These are phyloP conservation scores for Limnodromus scolopaceus DNA, from an alignment of 2,797 vertebrate genomes.

Conservation along the genomic window DNA sequence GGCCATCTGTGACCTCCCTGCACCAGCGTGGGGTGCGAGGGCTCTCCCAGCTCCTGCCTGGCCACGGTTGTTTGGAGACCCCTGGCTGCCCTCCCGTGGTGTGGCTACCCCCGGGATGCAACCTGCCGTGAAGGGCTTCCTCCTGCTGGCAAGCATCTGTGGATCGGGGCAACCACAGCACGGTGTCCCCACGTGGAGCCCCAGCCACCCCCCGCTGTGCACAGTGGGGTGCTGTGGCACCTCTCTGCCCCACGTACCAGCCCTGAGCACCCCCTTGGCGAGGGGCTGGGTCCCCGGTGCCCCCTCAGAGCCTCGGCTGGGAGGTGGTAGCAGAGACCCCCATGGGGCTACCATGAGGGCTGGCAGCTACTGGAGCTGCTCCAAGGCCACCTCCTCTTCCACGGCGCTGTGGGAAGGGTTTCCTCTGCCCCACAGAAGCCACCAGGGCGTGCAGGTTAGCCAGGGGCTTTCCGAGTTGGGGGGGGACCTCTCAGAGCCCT, in stretches of 20 bases:
- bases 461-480: not conserved
- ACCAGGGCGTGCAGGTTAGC: fast-evolving
- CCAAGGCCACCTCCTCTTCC: not conserved
- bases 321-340: not conserved
- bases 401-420: fast-evolving
- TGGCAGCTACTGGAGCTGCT: not conserved
- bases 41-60: not conserved
- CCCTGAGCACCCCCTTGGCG: not conserved
- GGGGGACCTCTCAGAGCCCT: not conserved
- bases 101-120: fast-evolving
- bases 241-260: not conserved
- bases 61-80: not conserved
- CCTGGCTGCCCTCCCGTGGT: not conserved
- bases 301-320: not conserved
- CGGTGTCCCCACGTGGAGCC: fast-evolving
- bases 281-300: not conserved
- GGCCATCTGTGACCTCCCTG: not conserved
- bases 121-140: fast-evolving
- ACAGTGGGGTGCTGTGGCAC: fast-evolving
- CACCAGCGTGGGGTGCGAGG: fast-evolving
- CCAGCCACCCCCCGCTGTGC: not conserved
- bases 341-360: not conserved
- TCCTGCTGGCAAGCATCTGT: fast-evolving
- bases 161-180: fast-evolving
- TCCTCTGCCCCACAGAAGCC: not conserved